Evolutionary conservation across 1,140 invertebrate genomes (phyloP), one percentile per base, ranked within the genome.

Genomic region (Anoplolepis gracilipes): DNA sequence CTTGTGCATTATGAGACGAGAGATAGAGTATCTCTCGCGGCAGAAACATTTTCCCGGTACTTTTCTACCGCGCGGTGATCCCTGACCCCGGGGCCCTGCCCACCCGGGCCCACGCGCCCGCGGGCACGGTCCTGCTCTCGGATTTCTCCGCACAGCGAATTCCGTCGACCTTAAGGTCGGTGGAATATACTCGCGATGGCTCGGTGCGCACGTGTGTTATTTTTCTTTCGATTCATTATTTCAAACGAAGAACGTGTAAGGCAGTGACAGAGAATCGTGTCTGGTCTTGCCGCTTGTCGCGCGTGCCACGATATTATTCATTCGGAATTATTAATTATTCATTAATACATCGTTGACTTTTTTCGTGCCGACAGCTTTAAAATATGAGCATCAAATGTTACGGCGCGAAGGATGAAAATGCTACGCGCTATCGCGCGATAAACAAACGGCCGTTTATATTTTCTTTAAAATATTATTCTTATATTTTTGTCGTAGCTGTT

Each of bases 1-100:
- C 93, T 93, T 91, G 92, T 86, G 88, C 87, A 92, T 94, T 92
- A 91, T 93, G 88, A 92, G 88, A 88, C 79, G 87, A 92, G 89
- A 92, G 92, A 92, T 92, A 92, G 62, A 90, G 87, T 92, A 94
- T 93, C 92, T 93, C 90, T 85, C 79, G 88, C 70, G 81, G 77
- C 85, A 88, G 88, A 77, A 92, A 90, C 90, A 87, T 92, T 93
- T 93, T 92, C 91, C 81, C 89, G 87, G 78, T 92, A 89, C 90
- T 90, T 92, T 89, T 90, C 87, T 86, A 70, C 86, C 73, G 64
- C 70, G 57, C 70, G 70, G 69, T 93, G 93, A 93, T 93, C 93
- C 79, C 92, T 93, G 92, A 93, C 92, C 92, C 84, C 85, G 75
- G 33, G 90, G 59, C 84, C 86, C 91, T 82, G 90, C 89, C 82